These are phyloP conservation scores for Caenorhabditis latens DNA, from an alignment of 1,140 invertebrate species.

Conservation along the genomic window DNA sequence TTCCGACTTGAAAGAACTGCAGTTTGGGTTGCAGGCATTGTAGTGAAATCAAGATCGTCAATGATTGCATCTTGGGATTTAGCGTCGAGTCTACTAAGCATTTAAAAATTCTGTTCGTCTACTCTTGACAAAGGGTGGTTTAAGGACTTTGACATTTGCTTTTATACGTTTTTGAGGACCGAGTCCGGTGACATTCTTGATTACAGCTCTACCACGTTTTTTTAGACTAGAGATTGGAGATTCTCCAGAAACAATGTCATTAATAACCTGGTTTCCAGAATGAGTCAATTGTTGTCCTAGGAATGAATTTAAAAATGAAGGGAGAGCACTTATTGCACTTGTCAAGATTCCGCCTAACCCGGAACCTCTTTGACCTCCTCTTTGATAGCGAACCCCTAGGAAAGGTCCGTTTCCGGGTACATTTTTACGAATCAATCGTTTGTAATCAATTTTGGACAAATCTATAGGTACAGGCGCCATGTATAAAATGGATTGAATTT, in stretches of 20 bases:
- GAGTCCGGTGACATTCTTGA: background rate
- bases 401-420: background rate
- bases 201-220: background rate
- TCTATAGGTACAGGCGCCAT: background rate
- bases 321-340: background rate
- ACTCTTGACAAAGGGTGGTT: background rate
- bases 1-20: background rate
- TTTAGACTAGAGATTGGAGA: background rate
- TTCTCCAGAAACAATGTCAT: background rate
- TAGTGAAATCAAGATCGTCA: background rate
- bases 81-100: conserved; percentile 1
- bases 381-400: background rate
- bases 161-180: background rate
- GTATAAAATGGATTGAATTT: background rate
- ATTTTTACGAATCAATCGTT: background rate
- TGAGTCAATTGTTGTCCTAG: background rate
- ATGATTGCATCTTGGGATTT: background rate
- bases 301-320: background rate
- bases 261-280: background rate
- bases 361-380: background rate
- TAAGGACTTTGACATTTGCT: background rate
- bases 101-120: conserved; percentile 2
- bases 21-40: background rate
- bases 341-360: background rate
- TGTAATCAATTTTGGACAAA: conserved; percentile 7